phyloP scores from a whole-genome alignment of 2,888 invertebrate species.

The Drepanosiphum platanoidis region DNA sequence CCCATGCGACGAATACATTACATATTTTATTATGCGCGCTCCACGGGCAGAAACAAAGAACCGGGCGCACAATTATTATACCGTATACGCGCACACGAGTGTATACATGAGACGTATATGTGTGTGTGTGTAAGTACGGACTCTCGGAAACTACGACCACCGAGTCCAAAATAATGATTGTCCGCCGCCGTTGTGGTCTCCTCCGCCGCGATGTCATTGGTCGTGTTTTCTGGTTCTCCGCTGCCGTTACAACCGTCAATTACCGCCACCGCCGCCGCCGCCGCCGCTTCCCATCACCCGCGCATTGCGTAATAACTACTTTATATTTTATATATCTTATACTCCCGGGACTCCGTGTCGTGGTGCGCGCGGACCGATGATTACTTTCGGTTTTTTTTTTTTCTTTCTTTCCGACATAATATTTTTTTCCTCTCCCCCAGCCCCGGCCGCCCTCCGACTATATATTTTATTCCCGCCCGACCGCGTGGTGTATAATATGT shows the following conservation, averaged over 20 bases:
- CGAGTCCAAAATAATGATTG: conserved; percentile 59
- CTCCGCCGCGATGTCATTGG: conserved; percentile 54
- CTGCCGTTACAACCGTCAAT: conserved; percentile 57
- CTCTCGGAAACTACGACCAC: conserved; percentile 48
- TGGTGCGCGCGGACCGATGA: conserved; percentile 48
- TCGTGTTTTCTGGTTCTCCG: conserved; percentile 39
- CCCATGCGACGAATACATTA: conserved; percentile 47
- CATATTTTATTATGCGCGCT: conserved; percentile 17
- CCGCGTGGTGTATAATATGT: conserved; percentile 1
- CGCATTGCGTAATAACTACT: conserved; percentile 60
- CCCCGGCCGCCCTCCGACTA: neutral
- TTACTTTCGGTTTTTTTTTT: conserved; percentile 57
- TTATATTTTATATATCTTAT: conserved; percentile 13
- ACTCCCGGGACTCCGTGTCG: conserved; percentile 32
- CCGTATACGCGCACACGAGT: neutral
- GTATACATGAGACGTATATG: neutral
- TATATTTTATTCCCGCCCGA: conserved; percentile 30
- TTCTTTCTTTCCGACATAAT: neutral
- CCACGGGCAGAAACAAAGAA: conserved; percentile 40
- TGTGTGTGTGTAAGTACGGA: neutral
- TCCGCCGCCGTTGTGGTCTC: conserved; percentile 44
- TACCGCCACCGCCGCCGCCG: conserved; percentile 45
- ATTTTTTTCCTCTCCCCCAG: neutral
- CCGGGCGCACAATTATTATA: conserved; percentile 49
- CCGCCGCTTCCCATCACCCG: conserved; percentile 52